Evolutionary conservation across 2,888 invertebrate species (phyloP), one percentile per base, ranked within the genome.

Genomic region (Hydrotaea cyrtoneurina): DNA sequence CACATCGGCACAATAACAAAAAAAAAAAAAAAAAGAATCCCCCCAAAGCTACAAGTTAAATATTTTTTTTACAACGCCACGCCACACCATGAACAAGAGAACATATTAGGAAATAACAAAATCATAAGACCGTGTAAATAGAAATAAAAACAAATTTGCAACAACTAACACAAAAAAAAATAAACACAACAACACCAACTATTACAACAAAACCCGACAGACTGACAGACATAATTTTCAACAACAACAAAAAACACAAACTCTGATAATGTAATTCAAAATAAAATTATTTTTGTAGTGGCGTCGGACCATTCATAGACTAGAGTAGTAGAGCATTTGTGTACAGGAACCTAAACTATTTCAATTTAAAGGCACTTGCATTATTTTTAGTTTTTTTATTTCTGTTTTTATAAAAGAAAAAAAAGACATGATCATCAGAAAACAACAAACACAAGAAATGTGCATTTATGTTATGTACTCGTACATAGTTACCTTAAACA

Each of bases 81-180:
- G 43, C 43, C 11, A 43, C 15, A 7, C n/a, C n/a, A 50, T 50
- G 4, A 0, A 31, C 62, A 36, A 31, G 36, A 69, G 15, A 69
- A 46, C 46, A 46, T 5, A 82, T 77, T 85, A 82, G 79, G 82
- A 85, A 82, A 85, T 77, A 74, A n/a, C 23, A 80, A 85, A 85
- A 74, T 82, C 85, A 85, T 53, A 50, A 71, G 77, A 85, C 59
- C 85, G 77, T 85, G 82, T 85, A 85, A 85, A 85, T 74, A 85
- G 74, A 85, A 82, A 80, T 78, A 71, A 74, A 78, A 80, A 57
- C 62, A 57, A 76, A 64, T 36, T 31, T 66, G 39, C 74, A 43
- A 55, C 21, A 36, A 66, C 26, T 26, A 46, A 62, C 43, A 31
- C 31, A 31, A 31, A 53, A 13, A 78, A 57, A 53, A 55, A 66